Evolutionary conservation across 2,113 vertebrate species (phyloP), one percentile per base, ranked within the genome.

Genomic region (Phrynocephalus versicolor): DNA sequence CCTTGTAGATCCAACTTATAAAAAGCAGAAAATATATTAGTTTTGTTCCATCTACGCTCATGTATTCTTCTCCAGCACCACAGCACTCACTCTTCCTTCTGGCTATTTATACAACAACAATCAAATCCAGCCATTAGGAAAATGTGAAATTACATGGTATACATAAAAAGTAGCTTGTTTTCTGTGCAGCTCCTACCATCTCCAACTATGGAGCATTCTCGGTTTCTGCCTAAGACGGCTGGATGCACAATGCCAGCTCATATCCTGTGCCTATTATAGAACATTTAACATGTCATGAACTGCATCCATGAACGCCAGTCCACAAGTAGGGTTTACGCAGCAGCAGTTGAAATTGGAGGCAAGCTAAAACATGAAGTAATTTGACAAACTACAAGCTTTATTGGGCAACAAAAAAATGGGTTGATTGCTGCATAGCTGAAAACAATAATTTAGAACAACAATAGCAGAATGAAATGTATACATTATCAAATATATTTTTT

Each of bases 361-460:
- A 73, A 0, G 1, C 18, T 58, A 41, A 81, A 82, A 23, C 18
- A 58, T 3, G 16, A 70, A 62, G 37, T 23, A 2, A 41, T 83
- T 6, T 0, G 0, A 9, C 5, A 55, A 58, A 65, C 30, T 0
- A 0, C 23, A 69, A 83, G 1, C 41, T 2, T 1, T 65, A 4
- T 39, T 74, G 39, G 27, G 13, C 85, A 69, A 37, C 9, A 25
- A 6, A 2, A 6, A 2, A 77, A 15, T 16, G 37, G 60, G 1
- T 7, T 18, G 35, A 3, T 13, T 0, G 0, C 78, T 33, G 7
- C 33, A 3, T 16, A n/a, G n/a, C 0, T 51, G 55, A 73, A 83
- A 86, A 75, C 3, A 79, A 39, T 27, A 30, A 10, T 33, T 10
- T 2, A 73, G 45, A 78, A 79, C 84, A 73, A 12, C 21, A 0